Percentiles rank a stretch among this genome's conserved stretches.
These are phyloP conservation scores for Drosophila jambulina DNA, from an alignment of 1,140 invertebrate species.

Conservation along the genomic window DNA sequence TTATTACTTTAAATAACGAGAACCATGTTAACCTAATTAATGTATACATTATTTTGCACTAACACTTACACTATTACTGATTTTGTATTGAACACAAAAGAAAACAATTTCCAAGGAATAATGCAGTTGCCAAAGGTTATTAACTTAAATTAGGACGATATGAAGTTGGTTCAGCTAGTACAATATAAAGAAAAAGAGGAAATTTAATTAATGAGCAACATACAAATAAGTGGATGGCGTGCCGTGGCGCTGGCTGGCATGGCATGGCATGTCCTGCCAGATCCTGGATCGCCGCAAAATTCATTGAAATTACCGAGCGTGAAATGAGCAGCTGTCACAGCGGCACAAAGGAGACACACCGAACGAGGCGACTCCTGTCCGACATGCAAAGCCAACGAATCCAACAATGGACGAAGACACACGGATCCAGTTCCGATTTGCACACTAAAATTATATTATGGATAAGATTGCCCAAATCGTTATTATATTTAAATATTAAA, in stretches of 20 bases:
- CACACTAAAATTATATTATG: not conserved
- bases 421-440: constrained; percentile 11
- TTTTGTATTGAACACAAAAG: not conserved
- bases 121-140: not conserved
- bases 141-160: not conserved
- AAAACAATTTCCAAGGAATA: not conserved
- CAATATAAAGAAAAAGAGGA: constrained; percentile 12
- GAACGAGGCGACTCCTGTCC: constrained; percentile 36
- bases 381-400: constrained; percentile 39
- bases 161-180: not conserved
- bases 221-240: constrained; percentile 56
- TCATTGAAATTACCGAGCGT: constrained; percentile 82
- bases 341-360: constrained; percentile 64
- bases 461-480: accelerated
- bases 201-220: constrained; percentile 75
- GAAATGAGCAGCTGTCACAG: constrained; percentile 82
- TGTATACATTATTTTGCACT: not conserved
- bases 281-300: constrained; percentile 50
- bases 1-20: not conserved
- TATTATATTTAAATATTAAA: not conserved
- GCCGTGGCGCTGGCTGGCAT: constrained; percentile 32
- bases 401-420: constrained; percentile 1
- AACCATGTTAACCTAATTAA: not conserved
- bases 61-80: not conserved
- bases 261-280: constrained; percentile 26